A percentile compares a stretch with the other conserved stretches of the same genome.
Conservation (phyloP, 2,113 vertebrate genomes). For the Saguinus midas region DNA sequence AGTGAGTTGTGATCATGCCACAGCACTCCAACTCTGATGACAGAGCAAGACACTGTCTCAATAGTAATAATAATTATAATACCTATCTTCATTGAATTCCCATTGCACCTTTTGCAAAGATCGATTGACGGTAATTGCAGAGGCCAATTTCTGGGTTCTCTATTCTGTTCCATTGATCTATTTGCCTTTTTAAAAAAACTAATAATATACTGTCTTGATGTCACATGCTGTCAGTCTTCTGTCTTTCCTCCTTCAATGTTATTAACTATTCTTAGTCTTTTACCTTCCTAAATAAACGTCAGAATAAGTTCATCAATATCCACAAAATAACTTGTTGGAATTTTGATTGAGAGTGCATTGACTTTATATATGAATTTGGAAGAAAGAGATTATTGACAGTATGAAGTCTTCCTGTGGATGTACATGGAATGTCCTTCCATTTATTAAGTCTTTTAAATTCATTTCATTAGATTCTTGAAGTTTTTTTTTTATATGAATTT, state of each 20-base stretch:
- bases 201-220: neutral
- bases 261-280: neutral
- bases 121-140: neutral
- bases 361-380: neutral
- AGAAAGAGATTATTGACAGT: neutral
- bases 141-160: neutral
- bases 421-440: neutral
- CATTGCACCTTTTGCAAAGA: neutral
- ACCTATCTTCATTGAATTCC: neutral
- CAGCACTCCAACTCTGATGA: too few relatives aligned
- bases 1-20: too few relatives aligned
- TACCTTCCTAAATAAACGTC: neutral
- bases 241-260: neutral
- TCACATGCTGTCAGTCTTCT: neutral
- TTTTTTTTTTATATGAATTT: neutral
- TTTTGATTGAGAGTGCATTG: neutral
- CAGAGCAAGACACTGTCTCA: too few relatives aligned
- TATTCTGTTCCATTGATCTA: neutral
- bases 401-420: neutral
- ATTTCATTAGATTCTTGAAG: neutral
- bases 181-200: neutral
- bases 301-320: neutral
- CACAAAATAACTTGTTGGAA: neutral
- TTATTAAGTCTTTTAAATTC: neutral
- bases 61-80: too few relatives aligned